Evolutionary conservation across 2,797 vertebrate species (phyloP), one percentile per base, ranked within the genome.

Genomic region (Ceryle rudis): DNA sequence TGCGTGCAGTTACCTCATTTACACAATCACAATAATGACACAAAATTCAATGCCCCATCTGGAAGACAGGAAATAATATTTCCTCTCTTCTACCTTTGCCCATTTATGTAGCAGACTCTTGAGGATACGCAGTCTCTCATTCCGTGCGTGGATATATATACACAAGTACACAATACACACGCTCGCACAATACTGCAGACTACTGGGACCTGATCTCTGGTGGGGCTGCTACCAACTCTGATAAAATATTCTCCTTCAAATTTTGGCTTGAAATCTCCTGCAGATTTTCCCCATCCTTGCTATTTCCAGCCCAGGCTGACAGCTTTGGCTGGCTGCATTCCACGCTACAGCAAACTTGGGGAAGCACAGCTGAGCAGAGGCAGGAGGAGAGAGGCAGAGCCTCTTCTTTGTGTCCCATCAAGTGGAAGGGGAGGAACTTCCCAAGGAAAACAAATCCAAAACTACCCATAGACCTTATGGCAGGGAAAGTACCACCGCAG

Each of bases 41-140:
- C 35, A 57, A 46, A 93, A 93, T 87, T 92, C 90, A 97, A 69
- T 87, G 89, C 57, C 49, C 58, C 86, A 81, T 89, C 74, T 89
- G 61, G 87, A 89, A 92, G 69, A 83, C 5, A 89, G 89, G 89
- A 97, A 97, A 69, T 88, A 75, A 2, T 58, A 74, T 71, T 96
- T 95, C 92, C 91, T 95, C 95, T 96, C 78, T 92, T 81, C 72
- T 89, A 65, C 86, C 71, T 94, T 93, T 87, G 82, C 70, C 82
- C 7, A 6, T 5, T 16, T 64, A 54, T 5, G 3, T 14, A 83
- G 42, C 11, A 61, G 69, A 41, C 89, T 78, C 89, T 62, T 7
- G 7, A 89, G 90, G 69, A 94, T 78, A 87, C 49, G 35, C 42
- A 66, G 60, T 70, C 37, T 67, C 73, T 74, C 39, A 8, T 80